Percentiles rank a stretch among this genome's conserved stretches.
phyloP scores from a whole-genome alignment of 2,888 invertebrate species.

The Diachrysia chrysitis region DNA sequence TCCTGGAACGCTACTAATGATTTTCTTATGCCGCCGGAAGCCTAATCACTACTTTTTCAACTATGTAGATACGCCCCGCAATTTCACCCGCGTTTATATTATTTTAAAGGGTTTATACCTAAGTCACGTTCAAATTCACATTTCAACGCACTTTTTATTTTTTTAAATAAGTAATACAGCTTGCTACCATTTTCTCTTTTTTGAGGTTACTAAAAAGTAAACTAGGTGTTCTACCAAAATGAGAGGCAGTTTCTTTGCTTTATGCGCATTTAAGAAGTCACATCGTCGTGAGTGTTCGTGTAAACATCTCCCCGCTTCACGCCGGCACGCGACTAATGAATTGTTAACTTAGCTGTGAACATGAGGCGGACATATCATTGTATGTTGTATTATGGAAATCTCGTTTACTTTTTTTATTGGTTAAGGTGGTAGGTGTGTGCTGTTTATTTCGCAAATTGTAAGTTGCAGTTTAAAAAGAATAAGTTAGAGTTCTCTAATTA shows the following conservation, averaged over 20 bases:
- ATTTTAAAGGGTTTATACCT: too few species aligned
- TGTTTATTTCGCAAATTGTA: not conserved
- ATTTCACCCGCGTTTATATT: too few species aligned
- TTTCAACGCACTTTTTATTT: too few species aligned
- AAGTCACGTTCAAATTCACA: not conserved
- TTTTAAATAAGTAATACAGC: too few species aligned
- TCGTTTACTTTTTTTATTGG: not conserved
- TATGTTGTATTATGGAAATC: not conserved
- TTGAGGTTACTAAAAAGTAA: not conserved
- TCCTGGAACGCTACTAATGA: too few species aligned
- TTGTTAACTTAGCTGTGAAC: conserved; percentile 3
- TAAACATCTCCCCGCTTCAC: not conserved
- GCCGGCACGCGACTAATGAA: not conserved
- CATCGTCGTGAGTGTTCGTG: not conserved
- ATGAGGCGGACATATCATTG: not conserved
- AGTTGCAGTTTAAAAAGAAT: not conserved
- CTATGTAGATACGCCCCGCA: too few species aligned
- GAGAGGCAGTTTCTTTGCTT: not conserved
- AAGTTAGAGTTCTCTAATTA: too few species aligned
- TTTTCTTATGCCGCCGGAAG: too few species aligned
- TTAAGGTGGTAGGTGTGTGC: not conserved
- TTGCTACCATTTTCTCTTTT: not conserved
- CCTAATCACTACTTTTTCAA: too few species aligned
- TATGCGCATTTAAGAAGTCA: not conserved
- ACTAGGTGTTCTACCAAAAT: not conserved